phyloP scores from a whole-genome alignment of 2,797 vertebrate genomes.

The Tapirus indicus region DNA sequence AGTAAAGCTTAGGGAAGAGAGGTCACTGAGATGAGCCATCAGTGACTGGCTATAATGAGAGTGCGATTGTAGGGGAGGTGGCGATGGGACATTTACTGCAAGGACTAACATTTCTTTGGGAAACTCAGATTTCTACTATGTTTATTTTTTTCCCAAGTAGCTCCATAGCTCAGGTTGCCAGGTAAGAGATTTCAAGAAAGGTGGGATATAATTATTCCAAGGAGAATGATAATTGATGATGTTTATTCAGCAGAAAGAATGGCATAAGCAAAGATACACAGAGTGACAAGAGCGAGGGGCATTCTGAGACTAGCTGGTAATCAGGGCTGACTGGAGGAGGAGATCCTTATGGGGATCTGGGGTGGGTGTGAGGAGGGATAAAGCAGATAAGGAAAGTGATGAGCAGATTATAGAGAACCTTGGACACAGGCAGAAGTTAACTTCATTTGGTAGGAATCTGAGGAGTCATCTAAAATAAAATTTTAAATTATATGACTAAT shows the following conservation, averaged over 20 bases:
- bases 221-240: not conserved
- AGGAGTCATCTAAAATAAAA: not conserved
- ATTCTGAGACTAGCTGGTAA: not conserved
- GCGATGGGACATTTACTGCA: not conserved
- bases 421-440: not conserved
- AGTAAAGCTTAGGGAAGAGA: not conserved
- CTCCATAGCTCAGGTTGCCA: not conserved
- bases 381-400: not conserved
- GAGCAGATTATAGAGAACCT: not conserved
- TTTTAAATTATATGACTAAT: not conserved
- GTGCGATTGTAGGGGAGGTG: not conserved
- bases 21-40: not conserved
- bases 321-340: not conserved
- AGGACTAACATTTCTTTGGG: conserved; percentile 4
- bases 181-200: not conserved
- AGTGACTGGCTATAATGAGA: too few species aligned
- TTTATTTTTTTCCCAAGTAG: not conserved
- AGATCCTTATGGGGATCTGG: not conserved
- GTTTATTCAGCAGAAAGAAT: not conserved
- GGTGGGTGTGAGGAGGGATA: not conserved
- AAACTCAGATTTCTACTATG: not conserved
- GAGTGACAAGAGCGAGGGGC: not conserved
- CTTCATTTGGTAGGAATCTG: not conserved
- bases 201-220: not conserved
- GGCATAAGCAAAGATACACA: not conserved